Conservation (phyloP, 2,113 vertebrate genomes). For the Natator depressus region DNA sequence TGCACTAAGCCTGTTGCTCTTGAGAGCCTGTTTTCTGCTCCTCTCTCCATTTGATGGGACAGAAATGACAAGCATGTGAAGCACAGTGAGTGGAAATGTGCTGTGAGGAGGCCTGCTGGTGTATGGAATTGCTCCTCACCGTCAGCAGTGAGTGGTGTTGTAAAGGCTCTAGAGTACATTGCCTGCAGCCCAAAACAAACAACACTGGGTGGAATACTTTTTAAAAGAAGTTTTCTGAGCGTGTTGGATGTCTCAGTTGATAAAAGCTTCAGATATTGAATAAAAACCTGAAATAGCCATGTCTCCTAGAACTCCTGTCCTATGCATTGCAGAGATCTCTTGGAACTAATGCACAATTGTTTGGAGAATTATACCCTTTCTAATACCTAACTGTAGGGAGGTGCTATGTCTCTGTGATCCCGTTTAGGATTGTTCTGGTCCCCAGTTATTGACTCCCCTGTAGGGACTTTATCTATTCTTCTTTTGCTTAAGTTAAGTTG, state of each 20-base stretch:
- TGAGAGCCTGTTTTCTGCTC: conserved; percentile 73
- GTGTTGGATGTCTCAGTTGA: not conserved
- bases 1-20: conserved; percentile 72
- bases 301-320: not conserved
- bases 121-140: conserved; percentile 68
- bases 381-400: not conserved
- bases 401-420: not conserved
- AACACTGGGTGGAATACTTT: not conserved
- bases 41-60: conserved; percentile 69
- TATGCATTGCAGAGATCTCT: not conserved
- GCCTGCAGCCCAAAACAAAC: conserved; percentile 42
- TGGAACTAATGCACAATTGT: not conserved
- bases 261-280: not conserved
- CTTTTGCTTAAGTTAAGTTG: not conserved
- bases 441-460: not conserved
- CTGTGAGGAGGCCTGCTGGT: conserved; percentile 52
- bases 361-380: not conserved
- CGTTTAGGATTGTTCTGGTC: not conserved
- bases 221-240: not conserved
- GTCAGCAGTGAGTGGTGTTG: conserved; percentile 41
- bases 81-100: conserved; percentile 66
- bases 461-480: not conserved
- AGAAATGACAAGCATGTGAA: conserved; percentile 71
- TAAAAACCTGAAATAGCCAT: not conserved
- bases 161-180: conserved; percentile 61